Evolutionary conservation across 2,888 invertebrate species (phyloP).

Genomic region (Drosophila borborema): DNA sequence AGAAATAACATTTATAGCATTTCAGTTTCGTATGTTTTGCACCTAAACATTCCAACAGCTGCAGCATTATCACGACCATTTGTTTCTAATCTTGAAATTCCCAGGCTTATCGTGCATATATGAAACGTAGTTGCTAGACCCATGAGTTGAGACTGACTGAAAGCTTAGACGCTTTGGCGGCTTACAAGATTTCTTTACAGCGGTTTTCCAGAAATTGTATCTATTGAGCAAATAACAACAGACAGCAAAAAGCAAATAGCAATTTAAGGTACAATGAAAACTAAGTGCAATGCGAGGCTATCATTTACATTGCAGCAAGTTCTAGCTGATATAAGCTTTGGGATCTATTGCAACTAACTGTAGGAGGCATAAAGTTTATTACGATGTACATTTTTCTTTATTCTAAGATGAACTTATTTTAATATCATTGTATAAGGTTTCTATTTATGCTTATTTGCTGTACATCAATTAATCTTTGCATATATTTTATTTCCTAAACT

Average conservation of each 20-base stretch:
- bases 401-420: not conserved
- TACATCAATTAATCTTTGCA: too few relatives aligned
- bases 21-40: not conserved
- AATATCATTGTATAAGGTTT: not conserved
- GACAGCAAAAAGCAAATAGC: conserved; percentile 25
- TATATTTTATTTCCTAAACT: not conserved
- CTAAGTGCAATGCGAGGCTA: not conserved
- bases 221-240: conserved; percentile 20
- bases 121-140: conserved; percentile 5
- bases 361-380: not conserved
- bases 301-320: conserved; percentile 6
- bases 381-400: not conserved
- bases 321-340: not conserved
- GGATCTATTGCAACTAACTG: not conserved
- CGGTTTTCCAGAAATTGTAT: conserved; percentile 4
- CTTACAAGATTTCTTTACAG: conserved; percentile 22
- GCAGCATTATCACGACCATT: not conserved
- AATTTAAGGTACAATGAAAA: conserved; percentile 32
- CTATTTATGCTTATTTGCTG: not conserved
- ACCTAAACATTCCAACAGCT: conserved; percentile 18
- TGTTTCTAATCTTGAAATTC: conserved; percentile 4
- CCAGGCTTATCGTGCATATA: conserved; percentile 1
- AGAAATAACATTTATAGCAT: not conserved
- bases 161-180: conserved; percentile 26
- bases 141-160: not conserved